phyloP scores from a whole-genome alignment of 2,888 invertebrate species.

The Agrotis exclamationis region DNA sequence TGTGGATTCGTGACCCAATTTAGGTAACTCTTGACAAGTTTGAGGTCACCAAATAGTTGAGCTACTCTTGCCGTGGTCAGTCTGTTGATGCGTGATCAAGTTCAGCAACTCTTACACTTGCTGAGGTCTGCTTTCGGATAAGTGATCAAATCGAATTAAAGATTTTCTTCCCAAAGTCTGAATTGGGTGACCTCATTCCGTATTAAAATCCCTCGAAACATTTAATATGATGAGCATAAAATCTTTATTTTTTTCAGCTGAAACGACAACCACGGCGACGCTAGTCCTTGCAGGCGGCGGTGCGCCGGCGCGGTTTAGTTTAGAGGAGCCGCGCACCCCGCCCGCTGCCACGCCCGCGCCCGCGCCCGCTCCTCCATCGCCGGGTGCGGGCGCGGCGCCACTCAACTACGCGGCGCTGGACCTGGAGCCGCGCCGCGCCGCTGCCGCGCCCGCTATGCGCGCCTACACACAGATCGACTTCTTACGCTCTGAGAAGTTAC shows the following conservation, averaged over 20 bases:
- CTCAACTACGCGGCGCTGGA: slow-evolving; percentile 87
- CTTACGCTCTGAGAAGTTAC: slow-evolving; percentile 91
- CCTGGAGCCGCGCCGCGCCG: slow-evolving; percentile 81
- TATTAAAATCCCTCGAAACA: too few relatives aligned
- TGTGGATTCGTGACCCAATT: too few relatives aligned
- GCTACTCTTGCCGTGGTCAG: too few relatives aligned
- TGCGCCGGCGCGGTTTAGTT: slow-evolving; percentile 69
- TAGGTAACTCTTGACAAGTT: too few relatives aligned
- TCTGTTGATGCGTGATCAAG: too few relatives aligned
- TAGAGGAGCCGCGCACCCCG: slow-evolving; percentile 45
- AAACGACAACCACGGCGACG: slow-evolving; percentile 56
- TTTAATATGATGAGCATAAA: too few relatives aligned
- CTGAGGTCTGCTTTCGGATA: too few relatives aligned
- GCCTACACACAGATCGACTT: slow-evolving; percentile 96
- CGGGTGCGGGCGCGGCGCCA: slow-evolving; percentile 54
- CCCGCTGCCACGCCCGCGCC: slow-evolving; percentile 6
- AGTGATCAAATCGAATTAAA: too few relatives aligned
- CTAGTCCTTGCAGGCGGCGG: slow-evolving; percentile 67
- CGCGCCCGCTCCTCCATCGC: slow-evolving; percentile 9
- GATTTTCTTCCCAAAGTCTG: too few relatives aligned
- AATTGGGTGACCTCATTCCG: too few relatives aligned
- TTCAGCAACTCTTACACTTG: too few relatives aligned
- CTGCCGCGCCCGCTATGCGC: slow-evolving; percentile 86
- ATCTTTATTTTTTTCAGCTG: slow-evolving; percentile 28
- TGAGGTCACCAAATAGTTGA: too few relatives aligned